Evolutionary conservation across 2,797 vertebrate genomes (phyloP), one percentile per base, ranked within the genome.

Genomic region (Falco cherrug): DNA sequence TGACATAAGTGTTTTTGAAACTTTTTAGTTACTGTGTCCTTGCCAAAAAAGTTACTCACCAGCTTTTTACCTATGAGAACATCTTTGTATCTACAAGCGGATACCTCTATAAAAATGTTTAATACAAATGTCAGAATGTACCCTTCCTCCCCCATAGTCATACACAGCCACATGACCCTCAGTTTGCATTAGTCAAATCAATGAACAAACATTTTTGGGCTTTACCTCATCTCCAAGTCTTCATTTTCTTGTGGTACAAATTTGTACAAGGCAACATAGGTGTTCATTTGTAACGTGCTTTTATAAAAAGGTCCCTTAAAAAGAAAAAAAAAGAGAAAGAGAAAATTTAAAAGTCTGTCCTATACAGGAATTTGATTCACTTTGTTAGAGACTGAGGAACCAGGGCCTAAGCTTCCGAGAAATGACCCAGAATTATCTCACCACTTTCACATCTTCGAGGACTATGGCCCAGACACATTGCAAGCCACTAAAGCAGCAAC

Each of bases 171-270:
- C 33, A 16, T 7, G 4, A 71, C 28, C 33, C 75, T 35, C 31
- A 78, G 28, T 37, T 61, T 3, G 1, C 22, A 35, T 3, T 21
- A 17, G 11, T 83, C 47, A 64, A 71, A 75, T 63, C 20, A 71
- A 47, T 12, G 21, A 63, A 74, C 15, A 84, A 86, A 37, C 71
- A 63, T 70, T 87, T n/a, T 39, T 11, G 22, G 17, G 17, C 29
- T 84, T 98, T 95, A 99, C 99, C 99, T 99, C 98, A 99, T 99
- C 97, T 99, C 99, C 98, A 99, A 98, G 97, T 99, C 99, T 93
- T 99, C 98, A 88, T 97, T 99, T 89, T 99, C 99, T 96, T 99
- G 99, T 83, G 99, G 98, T 80, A 97, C 98, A 98, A 99, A 99
- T 97, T 98, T 99, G 98, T 99, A 99, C 98, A 99, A 99, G 98